Evolutionary conservation across 1,140 invertebrate genomes (phyloP).

Genomic region (Listronotus oregonensis): DNA sequence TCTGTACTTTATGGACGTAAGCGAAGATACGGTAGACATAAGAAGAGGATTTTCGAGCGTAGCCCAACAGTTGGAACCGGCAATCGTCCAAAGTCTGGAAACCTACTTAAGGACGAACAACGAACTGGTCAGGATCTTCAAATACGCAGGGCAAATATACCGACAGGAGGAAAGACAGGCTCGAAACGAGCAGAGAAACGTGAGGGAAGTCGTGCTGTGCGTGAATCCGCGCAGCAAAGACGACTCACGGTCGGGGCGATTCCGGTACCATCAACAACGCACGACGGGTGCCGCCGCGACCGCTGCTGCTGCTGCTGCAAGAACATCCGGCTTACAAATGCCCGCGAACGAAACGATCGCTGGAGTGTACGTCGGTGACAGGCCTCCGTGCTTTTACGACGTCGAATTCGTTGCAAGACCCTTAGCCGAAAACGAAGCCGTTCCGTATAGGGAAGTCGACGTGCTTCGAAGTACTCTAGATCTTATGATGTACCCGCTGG

Average conservation of each 20-base stretch:
- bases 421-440: not conserved
- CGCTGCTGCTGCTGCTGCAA: too few relatives aligned
- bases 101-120: conserved; percentile 2
- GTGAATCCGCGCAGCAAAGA: not conserved
- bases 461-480: not conserved
- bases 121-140: not conserved
- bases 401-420: not conserved
- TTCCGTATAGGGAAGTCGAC: too few relatives aligned
- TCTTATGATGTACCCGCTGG: not conserved
- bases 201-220: not conserved
- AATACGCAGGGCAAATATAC: not conserved
- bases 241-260: not conserved
- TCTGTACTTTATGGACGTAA: too few relatives aligned
- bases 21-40: too few relatives aligned
- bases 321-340: too few relatives aligned
- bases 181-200: not conserved
- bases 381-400: too few relatives aligned
- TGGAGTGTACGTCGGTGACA: too few relatives aligned
- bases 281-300: not conserved
- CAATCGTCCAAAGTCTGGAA: not conserved
- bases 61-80: not conserved
- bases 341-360: not conserved
- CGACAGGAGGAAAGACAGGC: not conserved
- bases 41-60: too few relatives aligned
- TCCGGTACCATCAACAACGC: not conserved